Conservation (phyloP, 2,797 vertebrate species). For the Setipinna tenuifilis region DNA sequence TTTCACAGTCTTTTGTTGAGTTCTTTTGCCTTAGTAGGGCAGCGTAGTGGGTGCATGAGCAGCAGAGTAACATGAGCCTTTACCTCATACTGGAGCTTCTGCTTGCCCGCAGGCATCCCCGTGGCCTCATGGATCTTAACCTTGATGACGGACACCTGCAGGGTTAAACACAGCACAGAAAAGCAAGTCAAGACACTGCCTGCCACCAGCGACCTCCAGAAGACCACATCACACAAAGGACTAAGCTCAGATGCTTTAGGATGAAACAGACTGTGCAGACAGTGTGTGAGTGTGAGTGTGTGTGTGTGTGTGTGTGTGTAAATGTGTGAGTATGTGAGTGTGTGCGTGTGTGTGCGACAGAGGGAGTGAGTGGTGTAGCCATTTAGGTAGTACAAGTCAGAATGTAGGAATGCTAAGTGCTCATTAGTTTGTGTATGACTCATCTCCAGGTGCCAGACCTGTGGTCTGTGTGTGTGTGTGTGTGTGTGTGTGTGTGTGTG, state of each 20-base stretch:
- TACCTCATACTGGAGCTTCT: constrained; percentile 98
- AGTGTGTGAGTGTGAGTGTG: not conserved
- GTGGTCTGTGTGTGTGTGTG: not conserved
- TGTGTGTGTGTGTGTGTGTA: not conserved
- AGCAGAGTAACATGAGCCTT: not conserved
- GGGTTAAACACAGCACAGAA: not conserved
- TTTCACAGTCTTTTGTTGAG: too few species aligned
- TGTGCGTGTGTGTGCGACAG: not conserved
- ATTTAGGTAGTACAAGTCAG: not conserved
- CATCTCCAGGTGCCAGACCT: not conserved
- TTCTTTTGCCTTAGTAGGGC: too few species aligned
- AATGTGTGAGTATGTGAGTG: too few species aligned
- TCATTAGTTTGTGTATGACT: not conserved
- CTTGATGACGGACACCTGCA: constrained; percentile 97
- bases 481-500: constrained; percentile 5
- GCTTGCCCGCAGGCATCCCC: constrained; percentile 97
- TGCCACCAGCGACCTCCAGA: not conserved
- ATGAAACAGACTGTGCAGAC: not conserved
- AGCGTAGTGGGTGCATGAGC: too few species aligned
- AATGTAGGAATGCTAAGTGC: not conserved
- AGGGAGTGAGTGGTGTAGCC: too few species aligned
- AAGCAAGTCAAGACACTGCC: not conserved
- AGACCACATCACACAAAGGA: not conserved
- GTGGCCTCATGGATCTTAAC: constrained; percentile 99
- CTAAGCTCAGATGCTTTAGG: not conserved